Evolutionary conservation across 2,797 vertebrate genomes (phyloP), one percentile per base, ranked within the genome.

Genomic region (Yasuhikotakia modesta): DNA sequence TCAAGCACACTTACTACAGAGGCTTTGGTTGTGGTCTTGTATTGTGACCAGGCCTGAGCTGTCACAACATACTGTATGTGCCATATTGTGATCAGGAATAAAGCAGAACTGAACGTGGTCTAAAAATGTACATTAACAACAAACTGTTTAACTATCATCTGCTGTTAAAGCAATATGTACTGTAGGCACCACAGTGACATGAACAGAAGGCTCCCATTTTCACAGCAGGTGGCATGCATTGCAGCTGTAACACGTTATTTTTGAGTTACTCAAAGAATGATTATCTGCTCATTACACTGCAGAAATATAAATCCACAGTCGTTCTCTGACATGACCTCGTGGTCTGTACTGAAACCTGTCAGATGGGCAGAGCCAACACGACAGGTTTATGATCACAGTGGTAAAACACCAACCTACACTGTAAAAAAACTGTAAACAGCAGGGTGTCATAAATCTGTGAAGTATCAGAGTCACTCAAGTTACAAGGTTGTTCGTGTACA

Each of bases 181-280:
- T n/a, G n/a, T 63, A 50, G 48, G n/a, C 35, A 50, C 65, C 17
- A 74, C 57, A 74, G 58, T 80, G 27, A 24, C 39, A 67, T 74
- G 52, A 52, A 57, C 69, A 63, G 63, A 48, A 70, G 73, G 50
- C 21, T n/a, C 60, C n/a, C 32, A 65, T 71, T 69, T 76, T 73
- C 74, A 66, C 65, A 32, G 68, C 73, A 70, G 74, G 79, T 78
- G 76, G 76, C 48, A 64, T 78, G 21, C 30, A 30, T 64, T 46
- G 58, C 58, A 63, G 14, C 39, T 21, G 75, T 63, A 48, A 70
- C 39, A 58, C n/a, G 13, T 61, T 57, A 46, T 70, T 64, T 52
- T 55, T 70, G 21, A 77, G 66, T 69, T 77, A 39, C 43, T 69
- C 60, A 24, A 58, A 69, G 58, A 50, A 48, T 39, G 43, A 61